Evolutionary conservation across 2,888 invertebrate genomes (phyloP), one percentile per base, ranked within the genome.

Genomic region (Drosophila nr. medialis): DNA sequence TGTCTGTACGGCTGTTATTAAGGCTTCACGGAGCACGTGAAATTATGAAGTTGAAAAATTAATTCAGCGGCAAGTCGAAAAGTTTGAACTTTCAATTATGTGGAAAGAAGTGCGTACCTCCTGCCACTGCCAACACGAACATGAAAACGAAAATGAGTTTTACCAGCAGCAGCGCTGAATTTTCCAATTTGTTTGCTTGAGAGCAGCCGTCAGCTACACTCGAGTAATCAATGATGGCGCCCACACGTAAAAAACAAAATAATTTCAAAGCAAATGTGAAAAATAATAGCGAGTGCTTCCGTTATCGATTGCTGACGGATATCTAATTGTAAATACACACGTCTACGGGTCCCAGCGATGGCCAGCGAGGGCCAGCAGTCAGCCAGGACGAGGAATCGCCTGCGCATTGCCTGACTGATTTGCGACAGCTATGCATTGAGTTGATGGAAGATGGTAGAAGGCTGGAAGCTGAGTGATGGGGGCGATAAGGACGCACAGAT

Each of bases 11-110:
- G 60, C 45, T 81, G 75, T 75, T 88, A 81, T 85, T 88, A 83
- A 77, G 69, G 78, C 84, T 73, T 81, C 76, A 60, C 54, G 63
- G 59, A 76, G 76, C 78, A 78, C 82, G 77, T 78, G 76, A 89
- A 89, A 84, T 89, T 89, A 86, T 86, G 78, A 89, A 89, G 87
- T 88, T 82, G 87, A 75, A 76, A 86, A 89, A 89, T 86, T 86
- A 86, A 86, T 85, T 85, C 87, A 85, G 87, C 84, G 85, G 89
- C 89, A 86, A 81, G 78, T 72, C 75, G 83, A 80, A 87, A 87
- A 88, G 75, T 88, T 85, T 88, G 83, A 88, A 81, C 86, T 85
- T 88, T 85, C 88, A 88, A 85, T 85, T 85, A 85, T 88, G 81
- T 79, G 87, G 64, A 83, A 83, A 72, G 78, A 67, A 73, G 48